Evolutionary conservation across 2,113 vertebrate genomes (phyloP), one percentile per base, ranked within the genome.

Genomic region (Struthidea cinerea): DNA sequence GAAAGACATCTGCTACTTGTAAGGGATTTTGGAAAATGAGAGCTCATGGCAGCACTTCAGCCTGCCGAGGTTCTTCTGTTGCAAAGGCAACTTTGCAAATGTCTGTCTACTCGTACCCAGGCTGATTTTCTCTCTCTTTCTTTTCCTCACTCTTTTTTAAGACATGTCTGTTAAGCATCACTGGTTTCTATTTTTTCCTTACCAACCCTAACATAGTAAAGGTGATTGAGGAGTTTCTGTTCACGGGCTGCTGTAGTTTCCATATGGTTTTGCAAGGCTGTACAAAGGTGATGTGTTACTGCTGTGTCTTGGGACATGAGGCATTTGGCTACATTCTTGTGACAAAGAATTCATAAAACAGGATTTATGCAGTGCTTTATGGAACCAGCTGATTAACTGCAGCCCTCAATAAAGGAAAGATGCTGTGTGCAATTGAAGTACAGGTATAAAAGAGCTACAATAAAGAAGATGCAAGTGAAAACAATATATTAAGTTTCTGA

Each of bases 381-480:
- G 65, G 88, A 76, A 87, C 28, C 75, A 60, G 47, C 89, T 93
- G 96, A 97, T 97, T 93, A 95, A 95, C 84, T 85, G 69, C 82
- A 78, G 63, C 68, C 57, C 68, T 94, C 87, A 59, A 74, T 78
- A 91, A 95, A 88, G 52, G 87, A 46, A 82, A 79, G 87, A 73
- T 52, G 87, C 84, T 39, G 33, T 42, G 57, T 67, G 84, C 83
- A 88, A 61, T 82, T 74, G 73, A 93, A 90, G 50, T 50, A 26
- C n/a, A 46, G 82, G 64, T 77, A 87, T 95, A 86, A 95, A 92
- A 87, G 73, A 78, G 39, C 46, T 50, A 47, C 89, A 90, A 44
- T 93, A 92, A 93, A 89, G 84, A 69, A 89, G 74, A 80, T 88
- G 89, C 79, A 84, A 93, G 84, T 67, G 77, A 47, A 96, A 90